Evolutionary conservation across 2,888 invertebrate species (phyloP), one percentile per base, ranked within the genome.

Genomic region (Ctenicera cuprea): DNA sequence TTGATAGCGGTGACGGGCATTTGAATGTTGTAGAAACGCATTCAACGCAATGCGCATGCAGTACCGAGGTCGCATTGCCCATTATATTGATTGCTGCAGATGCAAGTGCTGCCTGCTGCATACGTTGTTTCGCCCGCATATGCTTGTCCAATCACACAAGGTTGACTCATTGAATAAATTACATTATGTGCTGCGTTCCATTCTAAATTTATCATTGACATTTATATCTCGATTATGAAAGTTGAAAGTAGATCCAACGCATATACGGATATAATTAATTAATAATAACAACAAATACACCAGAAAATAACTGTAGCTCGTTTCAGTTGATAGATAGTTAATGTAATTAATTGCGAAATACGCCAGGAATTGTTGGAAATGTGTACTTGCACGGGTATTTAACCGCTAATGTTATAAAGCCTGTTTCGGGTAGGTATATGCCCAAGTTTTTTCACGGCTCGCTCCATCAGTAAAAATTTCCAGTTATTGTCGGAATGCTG

Each of bases 31-130:
- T 50, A 37, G 3, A 62, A 63, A 61, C 41, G 43, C 9, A 43
- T n/a, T 48, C 50, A 54, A 68, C 43, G 64, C 63, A 73, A 57
- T 57, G 73, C 73, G 67, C 73, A 67, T 67, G 73, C 62, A 71
- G 57, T 59, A 62, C 73, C 79, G 80, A 79, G 80, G 81, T 80
- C 79, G 67, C 68, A 22, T 38, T 50, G 37, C 38, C 48, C 54
- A 14, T 41, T 65, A 77, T 80, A 82, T 81, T 78, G 82, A 81
- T 82, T 82, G 81, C 79, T 80, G 80, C 82, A 80, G 80, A 81
- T 81, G 81, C 80, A 73, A 66, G 62, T 52, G 57, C 54, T 54
- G 52, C 70, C 67, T 75, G 77, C 75, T 69, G 76, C 71, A 73
- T 76, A 67, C 73, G 74, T 76, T 73, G 59, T 38, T 59, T 72